A percentile compares a stretch with the other conserved stretches of the same genome.
These are phyloP conservation scores for Prunella fulvescens DNA, from an alignment of 2,113 vertebrate species.

Conservation along the genomic window DNA sequence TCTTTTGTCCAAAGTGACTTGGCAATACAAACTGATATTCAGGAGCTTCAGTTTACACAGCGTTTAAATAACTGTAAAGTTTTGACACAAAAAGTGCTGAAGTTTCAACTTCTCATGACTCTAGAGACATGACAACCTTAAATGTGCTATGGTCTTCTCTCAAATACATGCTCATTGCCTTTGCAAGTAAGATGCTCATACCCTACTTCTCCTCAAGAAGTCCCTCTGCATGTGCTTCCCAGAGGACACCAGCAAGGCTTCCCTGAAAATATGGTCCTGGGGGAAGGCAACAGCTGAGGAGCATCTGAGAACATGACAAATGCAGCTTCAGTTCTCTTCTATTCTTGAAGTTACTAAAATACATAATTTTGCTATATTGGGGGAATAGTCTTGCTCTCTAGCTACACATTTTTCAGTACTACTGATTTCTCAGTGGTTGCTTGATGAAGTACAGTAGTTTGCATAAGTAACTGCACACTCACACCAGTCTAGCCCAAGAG, in stretches of 20 bases:
- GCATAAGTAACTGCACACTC: background rate
- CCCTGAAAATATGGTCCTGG: background rate
- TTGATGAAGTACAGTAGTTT: background rate
- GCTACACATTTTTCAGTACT: background rate
- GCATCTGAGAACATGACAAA: background rate
- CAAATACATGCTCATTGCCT: background rate
- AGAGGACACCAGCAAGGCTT: background rate
- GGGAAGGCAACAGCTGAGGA: background rate
- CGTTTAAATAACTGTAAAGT: background rate
- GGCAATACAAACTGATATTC: background rate
- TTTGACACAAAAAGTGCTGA: background rate
- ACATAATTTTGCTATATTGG: rapidly evolving
- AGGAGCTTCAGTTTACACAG: background rate
- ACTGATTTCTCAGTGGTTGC: background rate
- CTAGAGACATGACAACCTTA: background rate
- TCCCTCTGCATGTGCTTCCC: background rate
- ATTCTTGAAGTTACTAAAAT: background rate
- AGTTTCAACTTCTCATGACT: background rate
- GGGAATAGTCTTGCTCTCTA: background rate
- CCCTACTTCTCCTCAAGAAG: background rate
- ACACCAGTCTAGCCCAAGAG: background rate
- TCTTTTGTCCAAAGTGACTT: background rate
- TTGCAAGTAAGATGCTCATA: background rate
- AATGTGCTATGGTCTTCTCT: background rate
- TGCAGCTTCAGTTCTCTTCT: background rate